Evolutionary conservation across 92 coral and sea anemone genomes (phyloP), one percentile per base, ranked within the genome.

Genomic region (Siderastrea radians): DNA sequence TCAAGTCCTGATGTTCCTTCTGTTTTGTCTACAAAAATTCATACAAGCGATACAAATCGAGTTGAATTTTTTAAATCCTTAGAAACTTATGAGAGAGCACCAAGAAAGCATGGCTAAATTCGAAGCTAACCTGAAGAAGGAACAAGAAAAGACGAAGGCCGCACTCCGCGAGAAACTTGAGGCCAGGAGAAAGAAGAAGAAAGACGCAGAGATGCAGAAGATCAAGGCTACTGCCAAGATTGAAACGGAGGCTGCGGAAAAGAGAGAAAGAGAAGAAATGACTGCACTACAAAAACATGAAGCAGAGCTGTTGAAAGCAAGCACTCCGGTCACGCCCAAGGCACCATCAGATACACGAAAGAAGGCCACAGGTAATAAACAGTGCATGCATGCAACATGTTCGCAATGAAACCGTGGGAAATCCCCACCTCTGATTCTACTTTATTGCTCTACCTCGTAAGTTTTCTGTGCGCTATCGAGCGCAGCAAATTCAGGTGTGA

Each of bases 81-180:
- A 97, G 99, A 96, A 96, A 92, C 98, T 97, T 9, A 84, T 97
- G 49, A 85, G 68, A 92, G 99, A 97, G 63, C 99, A 97, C 84
- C 91, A 92, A 59, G 96, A 90, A 73, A 95, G 95, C 96, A 97
- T 97, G 99, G 94, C 95, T 9, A 97, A 97, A 68, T 95, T 97
- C 77, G 94, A 95, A 81, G 93, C 91, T 50, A 94, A 97, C 86
- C 93, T 97, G 12, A 89, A 87, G 13, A 97, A 92, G 50, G 99
- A 97, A 64, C 99, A 97, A 81, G 98, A 97, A 75, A 92, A 96
- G 4, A 96, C 96, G 5, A 97, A 97, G 69, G 98, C 92, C 6
- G 98, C 97, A 3, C 91, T 97, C 47, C 93, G 95, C 3, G 98
- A 93, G 87, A 95, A 95, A 77, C 95, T 97, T 58, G 98, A 95